Percentiles rank a stretch among this genome's conserved stretches.
Evolutionary conservation across 2,113 vertebrate genomes (phyloP).

Genomic region (Ceyx margarethae): DNA sequence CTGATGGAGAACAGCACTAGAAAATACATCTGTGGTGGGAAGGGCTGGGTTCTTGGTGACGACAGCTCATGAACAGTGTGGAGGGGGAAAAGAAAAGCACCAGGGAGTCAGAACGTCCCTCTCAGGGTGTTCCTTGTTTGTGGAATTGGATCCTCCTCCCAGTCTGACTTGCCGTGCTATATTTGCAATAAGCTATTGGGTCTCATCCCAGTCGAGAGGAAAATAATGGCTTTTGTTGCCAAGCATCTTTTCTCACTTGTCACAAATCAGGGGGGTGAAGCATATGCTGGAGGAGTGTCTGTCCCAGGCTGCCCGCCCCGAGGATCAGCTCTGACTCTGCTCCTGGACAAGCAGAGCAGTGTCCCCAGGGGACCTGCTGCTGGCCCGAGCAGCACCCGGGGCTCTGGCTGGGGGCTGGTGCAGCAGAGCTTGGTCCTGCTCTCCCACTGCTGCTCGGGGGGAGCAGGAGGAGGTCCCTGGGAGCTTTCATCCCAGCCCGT

Average conservation of each 20-base stretch:
- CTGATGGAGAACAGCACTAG: not conserved
- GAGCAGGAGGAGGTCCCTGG: not conserved
- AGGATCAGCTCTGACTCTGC: accelerated
- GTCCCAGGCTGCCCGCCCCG: not conserved
- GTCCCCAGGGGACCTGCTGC: accelerated
- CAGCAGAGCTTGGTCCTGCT: not conserved
- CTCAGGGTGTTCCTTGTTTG: not conserved
- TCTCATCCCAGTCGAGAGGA: conserved; percentile 30
- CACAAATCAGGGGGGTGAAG: conserved; percentile 19
- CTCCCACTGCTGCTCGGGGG: not conserved
- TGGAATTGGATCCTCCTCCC: not conserved
- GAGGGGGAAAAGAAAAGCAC: not conserved
- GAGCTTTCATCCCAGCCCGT: not conserved
- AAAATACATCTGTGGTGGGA: not conserved
- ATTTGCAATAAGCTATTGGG: conserved; percentile 40
- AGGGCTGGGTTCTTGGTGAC: not conserved
- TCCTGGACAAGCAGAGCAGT: not conserved
- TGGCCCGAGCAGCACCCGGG: accelerated
- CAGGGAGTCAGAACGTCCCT: not conserved
- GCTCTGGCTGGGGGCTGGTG: accelerated
- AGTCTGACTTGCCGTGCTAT: conserved; percentile 11
- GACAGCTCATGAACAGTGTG: not conserved
- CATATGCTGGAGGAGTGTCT: not conserved
- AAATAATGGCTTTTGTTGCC: conserved; percentile 57
- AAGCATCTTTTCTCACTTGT: conserved; percentile 44